phyloP scores from a whole-genome alignment of 2,113 vertebrate species.

The Sisor rabdophorus region DNA sequence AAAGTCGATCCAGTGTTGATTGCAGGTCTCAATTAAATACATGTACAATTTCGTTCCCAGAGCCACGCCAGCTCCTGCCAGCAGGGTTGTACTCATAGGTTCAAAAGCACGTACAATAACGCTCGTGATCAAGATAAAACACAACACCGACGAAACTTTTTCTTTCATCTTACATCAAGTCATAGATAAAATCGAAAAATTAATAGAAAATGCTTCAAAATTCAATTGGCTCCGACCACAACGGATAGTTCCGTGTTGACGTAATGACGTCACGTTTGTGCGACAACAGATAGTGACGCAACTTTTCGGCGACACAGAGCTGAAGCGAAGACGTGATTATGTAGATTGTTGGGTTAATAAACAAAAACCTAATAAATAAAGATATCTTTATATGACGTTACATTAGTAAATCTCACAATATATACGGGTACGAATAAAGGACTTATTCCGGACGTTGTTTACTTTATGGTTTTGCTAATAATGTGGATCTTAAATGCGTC shows the following conservation, averaged over 20 bases:
- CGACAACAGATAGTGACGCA: conserved; percentile 3
- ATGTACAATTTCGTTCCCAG: conserved; percentile 59
- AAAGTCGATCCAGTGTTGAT: conserved; percentile 59
- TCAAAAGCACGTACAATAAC: conserved; percentile 59
- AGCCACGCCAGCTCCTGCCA: conserved; percentile 43
- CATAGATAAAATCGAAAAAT: not conserved
- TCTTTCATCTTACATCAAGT: conserved; percentile 56
- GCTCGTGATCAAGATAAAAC: conserved; percentile 19
- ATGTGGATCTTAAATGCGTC: not conserved
- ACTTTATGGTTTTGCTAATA: no score
- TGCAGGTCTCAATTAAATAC: conserved; percentile 63
- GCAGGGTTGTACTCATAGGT: conserved; percentile 56
- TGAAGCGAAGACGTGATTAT: not conserved
- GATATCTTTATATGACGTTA: not conserved
- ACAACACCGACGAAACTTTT: conserved; percentile 23
- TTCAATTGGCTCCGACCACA: not conserved
- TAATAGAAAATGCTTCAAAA: not conserved
- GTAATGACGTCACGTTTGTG: not conserved
- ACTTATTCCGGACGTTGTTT: not conserved
- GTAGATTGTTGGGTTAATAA: not conserved
- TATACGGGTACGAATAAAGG: not conserved
- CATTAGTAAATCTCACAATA: no score
- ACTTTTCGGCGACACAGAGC: not conserved
- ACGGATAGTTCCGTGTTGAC: not conserved
- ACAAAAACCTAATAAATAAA: not conserved